phyloP scores from a whole-genome alignment of 2,888 invertebrate genomes.

The Drosophila macrospina region DNA sequence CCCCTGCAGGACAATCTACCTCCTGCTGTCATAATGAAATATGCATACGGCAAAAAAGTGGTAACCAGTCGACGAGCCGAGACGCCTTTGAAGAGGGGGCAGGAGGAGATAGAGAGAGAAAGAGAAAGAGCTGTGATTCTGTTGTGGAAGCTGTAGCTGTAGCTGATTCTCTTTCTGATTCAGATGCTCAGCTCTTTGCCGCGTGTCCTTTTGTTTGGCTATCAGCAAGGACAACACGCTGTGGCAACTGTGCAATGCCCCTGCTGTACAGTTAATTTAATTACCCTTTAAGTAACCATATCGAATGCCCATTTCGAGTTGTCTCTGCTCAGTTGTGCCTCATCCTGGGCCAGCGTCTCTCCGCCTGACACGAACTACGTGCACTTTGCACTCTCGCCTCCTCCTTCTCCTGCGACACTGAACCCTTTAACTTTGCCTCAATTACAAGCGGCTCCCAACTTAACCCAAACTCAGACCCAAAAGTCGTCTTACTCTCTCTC shows the following conservation, averaged over 20 bases:
- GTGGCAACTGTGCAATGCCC: slow-evolving; percentile 34
- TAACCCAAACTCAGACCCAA: background rate
- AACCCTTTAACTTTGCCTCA: slow-evolving; percentile 57
- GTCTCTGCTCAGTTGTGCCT: slow-evolving; percentile 26
- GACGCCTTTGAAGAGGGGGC: background rate
- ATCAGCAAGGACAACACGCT: slow-evolving; percentile 64
- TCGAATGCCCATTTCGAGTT: slow-evolving; percentile 78
- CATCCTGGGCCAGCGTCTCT: slow-evolving; percentile 11
- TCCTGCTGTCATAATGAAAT: slow-evolving; percentile 72
- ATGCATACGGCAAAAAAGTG: slow-evolving; percentile 62
- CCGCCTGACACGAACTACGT: too few relatives aligned
- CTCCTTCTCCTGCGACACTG: slow-evolving; percentile 31
- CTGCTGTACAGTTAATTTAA: slow-evolving; percentile 80
- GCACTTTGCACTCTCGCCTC: slow-evolving; percentile 45
- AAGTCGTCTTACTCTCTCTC: background rate
- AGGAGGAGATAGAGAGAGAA: too few relatives aligned
- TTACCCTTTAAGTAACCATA: slow-evolving; percentile 84
- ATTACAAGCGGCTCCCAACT: slow-evolving; percentile 49
- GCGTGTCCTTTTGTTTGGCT: slow-evolving; percentile 69
- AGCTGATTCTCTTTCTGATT: slow-evolving; percentile 1
- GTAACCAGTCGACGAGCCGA: slow-evolving; percentile 33
- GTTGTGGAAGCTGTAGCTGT: background rate
- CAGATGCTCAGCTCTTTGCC: slow-evolving; percentile 25
- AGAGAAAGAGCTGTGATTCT: slow-evolving; percentile 26
- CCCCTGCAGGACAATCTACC: slow-evolving; percentile 14